phyloP scores from a whole-genome alignment of 2,797 vertebrate genomes.

The Cryptoblepharus egeriae region DNA sequence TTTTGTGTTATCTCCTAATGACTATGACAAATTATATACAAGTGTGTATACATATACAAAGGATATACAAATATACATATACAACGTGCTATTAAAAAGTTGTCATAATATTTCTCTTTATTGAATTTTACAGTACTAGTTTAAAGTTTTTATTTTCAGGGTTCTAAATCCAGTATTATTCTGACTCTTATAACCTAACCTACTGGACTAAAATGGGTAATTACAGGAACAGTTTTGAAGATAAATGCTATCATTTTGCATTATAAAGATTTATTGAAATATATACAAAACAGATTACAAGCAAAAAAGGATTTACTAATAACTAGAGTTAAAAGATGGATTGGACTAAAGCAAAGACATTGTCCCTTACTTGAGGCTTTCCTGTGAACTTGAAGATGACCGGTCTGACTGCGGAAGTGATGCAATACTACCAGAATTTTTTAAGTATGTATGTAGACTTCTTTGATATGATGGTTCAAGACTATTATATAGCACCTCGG shows the following conservation, averaged over 20 bases:
- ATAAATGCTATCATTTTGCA: not conserved
- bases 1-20: too few species aligned
- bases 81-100: not conserved
- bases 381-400: constrained; percentile 97
- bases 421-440: constrained; percentile 92
- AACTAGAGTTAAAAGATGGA: not conserved
- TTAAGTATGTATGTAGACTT: constrained; percentile 91
- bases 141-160: not conserved
- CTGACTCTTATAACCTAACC: not conserved
- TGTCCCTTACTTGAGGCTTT: constrained; percentile 93
- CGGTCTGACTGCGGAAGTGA: constrained; percentile 96
- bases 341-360: not conserved
- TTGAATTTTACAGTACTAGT: not conserved
- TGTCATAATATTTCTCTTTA: not conserved
- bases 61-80: not conserved
- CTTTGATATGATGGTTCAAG: constrained; percentile 93
- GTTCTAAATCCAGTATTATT: not conserved
- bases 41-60: not conserved
- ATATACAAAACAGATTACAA: not conserved
- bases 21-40: too few species aligned
- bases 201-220: not conserved
- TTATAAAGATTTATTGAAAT: not conserved
- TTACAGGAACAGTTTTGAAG: not conserved
- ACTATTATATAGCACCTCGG: constrained; percentile 91
- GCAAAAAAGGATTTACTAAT: not conserved